Evolutionary conservation across 2,797 vertebrate genomes (phyloP), one percentile per base, ranked within the genome.

Genomic region (Helostoma temminkii): DNA sequence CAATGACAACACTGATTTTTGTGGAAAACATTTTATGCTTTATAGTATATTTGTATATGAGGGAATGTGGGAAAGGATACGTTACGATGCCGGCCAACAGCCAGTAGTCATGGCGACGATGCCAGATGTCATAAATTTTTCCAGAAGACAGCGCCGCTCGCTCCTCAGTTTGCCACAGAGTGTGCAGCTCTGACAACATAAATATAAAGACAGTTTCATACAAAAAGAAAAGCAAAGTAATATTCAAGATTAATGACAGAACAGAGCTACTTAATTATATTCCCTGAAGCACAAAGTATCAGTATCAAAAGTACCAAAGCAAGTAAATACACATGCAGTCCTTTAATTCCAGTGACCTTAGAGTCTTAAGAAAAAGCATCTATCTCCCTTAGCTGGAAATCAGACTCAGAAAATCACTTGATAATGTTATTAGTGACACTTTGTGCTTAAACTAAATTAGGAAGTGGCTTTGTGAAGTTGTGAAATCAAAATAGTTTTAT

Each of bases 21-120:
- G n/a, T n/a, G n/a, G n/a, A n/a, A n/a, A n/a, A n/a, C n/a, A n/a
- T n/a, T n/a, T n/a, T n/a, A n/a, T n/a, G n/a, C n/a, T n/a, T n/a
- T n/a, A n/a, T n/a, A n/a, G n/a, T n/a, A n/a, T n/a, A n/a, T n/a
- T n/a, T n/a, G n/a, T n/a, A n/a, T n/a, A n/a, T n/a, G n/a, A n/a
- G n/a, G n/a, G n/a, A n/a, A 42, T 66, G 66, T 56, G 75, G 36
- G 42, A 55, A 93, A 96, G 95, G 98, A 96, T 99, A 99, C 97
- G 96, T 98, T 76, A 99, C 97, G 0, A 99, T 99, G 74, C 97
- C 98, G 1, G 97, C 97, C 90, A 99, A 80, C 53, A 99, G 94
- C 98, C 98, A 99, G 91, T 99, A 99, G 93, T 99, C 98, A 0
- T 99, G 98, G 39, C 98, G 94, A 67, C 98, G 96, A 87, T 99